Evolutionary conservation across 2,888 invertebrate species (phyloP).

Genomic region (Hermaeophaga mercurialis): DNA sequence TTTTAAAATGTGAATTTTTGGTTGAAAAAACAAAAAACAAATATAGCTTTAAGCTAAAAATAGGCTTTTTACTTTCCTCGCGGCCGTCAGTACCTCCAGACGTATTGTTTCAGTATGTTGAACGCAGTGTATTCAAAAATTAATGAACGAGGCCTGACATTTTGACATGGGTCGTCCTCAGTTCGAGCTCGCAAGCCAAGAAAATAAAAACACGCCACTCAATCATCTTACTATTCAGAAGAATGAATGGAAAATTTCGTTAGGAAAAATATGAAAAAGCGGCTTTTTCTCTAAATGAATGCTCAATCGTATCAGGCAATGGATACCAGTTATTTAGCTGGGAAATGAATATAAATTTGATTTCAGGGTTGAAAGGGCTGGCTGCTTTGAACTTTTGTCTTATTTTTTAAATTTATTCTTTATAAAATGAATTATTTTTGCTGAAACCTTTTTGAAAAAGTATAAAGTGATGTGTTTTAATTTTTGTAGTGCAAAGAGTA

Average conservation of each 20-base stretch:
- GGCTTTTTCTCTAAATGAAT: constrained; percentile 18
- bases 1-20: too few species aligned
- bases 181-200: neutral
- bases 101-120: constrained; percentile 7
- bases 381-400: constrained; percentile 16
- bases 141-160: constrained; percentile 2
- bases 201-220: constrained; percentile 13
- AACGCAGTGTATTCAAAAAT: constrained; percentile 5
- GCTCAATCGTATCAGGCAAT: constrained; percentile 19
- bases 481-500: too few species aligned
- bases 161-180: constrained; percentile 1
- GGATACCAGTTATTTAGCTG: constrained; percentile 19
- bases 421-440: constrained; percentile 4
- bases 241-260: constrained; percentile 9
- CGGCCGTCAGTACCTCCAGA: neutral
- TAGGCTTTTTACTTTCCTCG: neutral
- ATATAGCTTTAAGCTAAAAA: too few species aligned
- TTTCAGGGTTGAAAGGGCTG: constrained; percentile 7
- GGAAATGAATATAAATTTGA: constrained; percentile 17
- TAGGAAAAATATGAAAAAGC: constrained; percentile 5
- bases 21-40: too few species aligned
- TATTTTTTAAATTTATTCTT: constrained; percentile 14
- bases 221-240: constrained; percentile 8
- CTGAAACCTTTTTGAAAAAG: too few species aligned
- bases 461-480: too few species aligned